Evolutionary conservation across 2,797 vertebrate species (phyloP).

Genomic region (Eidolon dupreanum): DNA sequence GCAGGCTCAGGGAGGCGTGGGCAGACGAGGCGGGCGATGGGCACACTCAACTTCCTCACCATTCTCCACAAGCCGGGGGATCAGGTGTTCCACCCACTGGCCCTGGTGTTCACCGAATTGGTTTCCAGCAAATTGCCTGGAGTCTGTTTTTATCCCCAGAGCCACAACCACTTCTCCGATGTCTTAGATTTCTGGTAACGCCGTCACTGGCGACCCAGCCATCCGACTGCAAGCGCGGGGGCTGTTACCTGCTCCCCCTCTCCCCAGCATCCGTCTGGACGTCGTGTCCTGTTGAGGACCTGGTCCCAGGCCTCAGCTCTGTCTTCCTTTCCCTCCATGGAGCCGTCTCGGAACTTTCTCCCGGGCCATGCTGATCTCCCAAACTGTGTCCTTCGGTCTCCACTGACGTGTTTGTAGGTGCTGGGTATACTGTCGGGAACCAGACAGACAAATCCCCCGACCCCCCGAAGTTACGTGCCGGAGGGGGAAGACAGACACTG

Average conservation of each 20-base stretch:
- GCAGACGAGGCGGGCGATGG: too few relatives aligned
- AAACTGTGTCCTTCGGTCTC: not conserved
- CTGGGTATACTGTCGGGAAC: not conserved
- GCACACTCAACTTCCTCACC: too few relatives aligned
- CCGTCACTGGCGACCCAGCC: too few relatives aligned
- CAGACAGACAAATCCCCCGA: not conserved
- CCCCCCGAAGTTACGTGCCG: accelerated
- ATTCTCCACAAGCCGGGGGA: not conserved
- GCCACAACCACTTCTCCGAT: too few relatives aligned
- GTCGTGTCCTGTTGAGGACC: too few relatives aligned
- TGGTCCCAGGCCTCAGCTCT: too few relatives aligned
- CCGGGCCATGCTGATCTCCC: not conserved
- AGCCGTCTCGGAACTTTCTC: too few relatives aligned
- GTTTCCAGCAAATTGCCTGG: not conserved
- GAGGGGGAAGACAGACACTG: not conserved
- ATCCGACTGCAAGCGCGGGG: not conserved
- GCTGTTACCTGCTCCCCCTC: not conserved
- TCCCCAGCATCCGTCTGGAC: too few relatives aligned
- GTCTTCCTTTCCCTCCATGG: not conserved
- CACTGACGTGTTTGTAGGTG: accelerated
- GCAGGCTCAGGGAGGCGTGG: too few relatives aligned
- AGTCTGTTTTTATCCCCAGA: not conserved
- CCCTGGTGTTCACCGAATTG: too few relatives aligned
- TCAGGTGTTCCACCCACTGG: too few relatives aligned
- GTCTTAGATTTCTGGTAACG: not conserved